phyloP scores from a whole-genome alignment of 2,797 vertebrate genomes.

The Cirrhinus molitorella region DNA sequence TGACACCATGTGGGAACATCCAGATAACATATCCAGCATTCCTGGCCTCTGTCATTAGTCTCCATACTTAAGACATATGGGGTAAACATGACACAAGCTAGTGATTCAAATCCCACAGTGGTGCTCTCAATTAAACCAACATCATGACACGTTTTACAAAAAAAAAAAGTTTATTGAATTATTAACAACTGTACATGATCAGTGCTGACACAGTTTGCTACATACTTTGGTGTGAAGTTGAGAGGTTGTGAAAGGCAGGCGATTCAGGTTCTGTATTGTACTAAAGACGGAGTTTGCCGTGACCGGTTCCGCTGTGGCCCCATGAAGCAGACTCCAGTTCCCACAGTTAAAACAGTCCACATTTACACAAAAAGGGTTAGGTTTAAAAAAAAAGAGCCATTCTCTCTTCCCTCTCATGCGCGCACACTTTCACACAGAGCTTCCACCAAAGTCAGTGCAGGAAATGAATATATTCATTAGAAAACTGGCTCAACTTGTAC shows the following conservation, averaged over 20 bases:
- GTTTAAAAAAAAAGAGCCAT: slow-evolving; percentile 1
- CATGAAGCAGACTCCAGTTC: background rate
- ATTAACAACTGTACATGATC: slow-evolving; percentile 87
- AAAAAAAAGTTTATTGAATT: slow-evolving; percentile 83
- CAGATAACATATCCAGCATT: slow-evolving; percentile 60
- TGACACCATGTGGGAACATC: slow-evolving; percentile 54
- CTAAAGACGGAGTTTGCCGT: background rate
- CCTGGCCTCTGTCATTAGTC: slow-evolving; percentile 65
- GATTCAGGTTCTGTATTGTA: slow-evolving; percentile 5
- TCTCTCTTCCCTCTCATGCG: background rate
- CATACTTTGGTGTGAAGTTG: slow-evolving; percentile 85
- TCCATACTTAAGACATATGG: slow-evolving; percentile 1
- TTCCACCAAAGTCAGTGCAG: slow-evolving; percentile 51
- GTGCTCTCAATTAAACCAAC: slow-evolving; percentile 34
- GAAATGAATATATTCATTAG: slow-evolving; percentile 44
- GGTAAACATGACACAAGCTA: background rate
- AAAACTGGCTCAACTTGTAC: slow-evolving; percentile 42
- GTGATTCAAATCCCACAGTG: background rate
- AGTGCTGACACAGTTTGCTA: slow-evolving; percentile 86
- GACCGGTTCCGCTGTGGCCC: background rate
- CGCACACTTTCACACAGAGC: slow-evolving; percentile 6
- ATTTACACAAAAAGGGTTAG: slow-evolving; percentile 25
- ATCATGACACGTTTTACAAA: slow-evolving; percentile 63
- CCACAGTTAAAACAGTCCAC: slow-evolving; percentile 30
- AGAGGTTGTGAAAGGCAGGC: slow-evolving; percentile 68